phyloP scores from a whole-genome alignment of 2,113 vertebrate species.

The Porphyrio hochstetteri region DNA sequence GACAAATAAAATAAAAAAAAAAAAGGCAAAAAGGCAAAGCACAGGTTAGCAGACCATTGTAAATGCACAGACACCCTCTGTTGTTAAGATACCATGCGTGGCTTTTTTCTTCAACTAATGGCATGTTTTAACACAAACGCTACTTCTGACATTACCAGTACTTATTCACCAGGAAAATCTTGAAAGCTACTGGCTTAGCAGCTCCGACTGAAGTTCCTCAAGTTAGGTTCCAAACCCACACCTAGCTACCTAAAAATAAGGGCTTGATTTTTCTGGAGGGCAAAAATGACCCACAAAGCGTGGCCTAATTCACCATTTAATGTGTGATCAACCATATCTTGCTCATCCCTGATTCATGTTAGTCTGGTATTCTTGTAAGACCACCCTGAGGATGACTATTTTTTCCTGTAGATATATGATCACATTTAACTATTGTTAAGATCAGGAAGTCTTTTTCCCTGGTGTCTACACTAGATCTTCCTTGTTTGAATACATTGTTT shows the following conservation, averaged over 20 bases:
- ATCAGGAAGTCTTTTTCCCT: neutral
- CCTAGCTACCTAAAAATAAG: neutral
- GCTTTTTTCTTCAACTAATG: neutral
- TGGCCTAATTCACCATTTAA: neutral
- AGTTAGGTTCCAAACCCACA: neutral
- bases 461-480: neutral
- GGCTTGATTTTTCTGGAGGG: neutral
- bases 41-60: conserved; percentile 29
- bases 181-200: neutral
- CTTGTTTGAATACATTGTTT: neutral
- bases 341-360: neutral
- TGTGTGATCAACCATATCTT: neutral
- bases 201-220: neutral
- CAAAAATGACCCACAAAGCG: fast-evolving
- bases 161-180: neutral
- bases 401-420: neutral
- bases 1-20: conserved; percentile 30
- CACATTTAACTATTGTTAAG: neutral
- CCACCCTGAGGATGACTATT: neutral
- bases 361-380: neutral
- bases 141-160: neutral
- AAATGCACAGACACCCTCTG: neutral
- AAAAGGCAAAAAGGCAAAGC: neutral
- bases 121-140: neutral
- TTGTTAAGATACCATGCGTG: neutral